Percentiles rank a stretch among this genome's conserved stretches.
Conservation (phyloP, 92 coral and sea anemone species). For the Porites cylindrica region DNA sequence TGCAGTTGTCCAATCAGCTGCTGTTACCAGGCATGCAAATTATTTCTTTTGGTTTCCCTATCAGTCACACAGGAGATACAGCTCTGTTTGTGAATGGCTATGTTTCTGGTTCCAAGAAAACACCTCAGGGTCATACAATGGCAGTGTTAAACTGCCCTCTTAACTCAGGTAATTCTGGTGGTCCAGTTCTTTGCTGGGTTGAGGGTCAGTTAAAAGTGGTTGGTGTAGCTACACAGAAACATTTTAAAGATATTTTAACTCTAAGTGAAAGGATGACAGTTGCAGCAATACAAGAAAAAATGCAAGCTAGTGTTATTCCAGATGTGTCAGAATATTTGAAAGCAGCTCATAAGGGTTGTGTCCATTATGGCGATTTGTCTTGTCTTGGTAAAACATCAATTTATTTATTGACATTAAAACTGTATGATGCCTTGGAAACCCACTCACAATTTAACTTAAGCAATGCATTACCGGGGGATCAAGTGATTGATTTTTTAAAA, state of each 20-base stretch:
- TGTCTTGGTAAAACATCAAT: neutral
- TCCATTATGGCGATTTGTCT: no score
- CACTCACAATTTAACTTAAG: neutral
- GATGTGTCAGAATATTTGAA: neutral
- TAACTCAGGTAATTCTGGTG: neutral
- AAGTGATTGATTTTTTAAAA: neutral
- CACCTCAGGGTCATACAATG: neutral
- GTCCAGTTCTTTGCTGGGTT: neutral
- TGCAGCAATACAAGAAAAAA: neutral
- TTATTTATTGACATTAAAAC: neutral
- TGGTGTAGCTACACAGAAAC: slow-evolving; percentile 2
- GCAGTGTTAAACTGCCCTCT: slow-evolving; percentile 2
- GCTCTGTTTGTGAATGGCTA: neutral
- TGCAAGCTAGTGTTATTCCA: neutral
- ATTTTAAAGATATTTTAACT: neutral
- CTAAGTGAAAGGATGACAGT: neutral
- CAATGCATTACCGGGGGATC: neutral
- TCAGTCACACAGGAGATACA: slow-evolving; percentile 7
- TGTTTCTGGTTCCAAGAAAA: slow-evolving; percentile 1
- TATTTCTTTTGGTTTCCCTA: neutral
- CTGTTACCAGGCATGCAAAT: slow-evolving; percentile 1
- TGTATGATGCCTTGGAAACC: no score
- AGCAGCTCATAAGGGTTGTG: accelerated
- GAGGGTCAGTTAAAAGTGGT: neutral
- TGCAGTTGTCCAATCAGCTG: neutral